Base-by-base conservation (phyloP, 2,888 invertebrate genomes). In the Protula sp. region DNA sequence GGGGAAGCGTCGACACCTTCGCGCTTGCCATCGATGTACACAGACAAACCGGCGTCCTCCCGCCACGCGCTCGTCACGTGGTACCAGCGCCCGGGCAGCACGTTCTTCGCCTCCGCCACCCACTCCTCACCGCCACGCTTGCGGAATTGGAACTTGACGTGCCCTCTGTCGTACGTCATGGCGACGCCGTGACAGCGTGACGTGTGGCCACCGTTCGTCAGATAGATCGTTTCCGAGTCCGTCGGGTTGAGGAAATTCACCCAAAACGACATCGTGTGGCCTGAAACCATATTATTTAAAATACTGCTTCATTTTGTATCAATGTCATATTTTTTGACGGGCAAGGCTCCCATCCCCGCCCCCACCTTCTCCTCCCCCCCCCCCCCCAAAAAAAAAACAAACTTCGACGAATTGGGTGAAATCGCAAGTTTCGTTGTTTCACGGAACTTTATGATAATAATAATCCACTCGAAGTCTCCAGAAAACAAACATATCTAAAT, bases 201-300 rank as follows among this genome's bases (percentile, higher is more conserved):
- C 9, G 62, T 65, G 61, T 80, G 77, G 9, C 76, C 80, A 0
- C 80, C 80, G 61, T 79, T 80, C 19, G 77, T 74, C 55, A 80
- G 61, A 64, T 75, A 77, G 3, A 78, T 72, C 2, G 70, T 72
- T 47, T 72, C 68, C 14, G 66, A 65, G 24, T 66, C 61, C 24
- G 67, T 68, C 1, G 69, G 67, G n/a, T 66, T 59, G 22, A 70
- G 68, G 57, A 79, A 75, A 58, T 73, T 71, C 24, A 77, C 30
- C 78, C 78, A 79, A 62, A 78, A 64, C 2, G 72, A 70, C 24
- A 79, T 57, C 3, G 76, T 78, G 63, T 78, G 78, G 1, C 79
- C 79, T 79, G 59, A 1, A 64, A 62, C 22, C 5, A 28, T 27
- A n/a, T n/a, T n/a, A n/a, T 50, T n/a, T n/a, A n/a, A n/a, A n/a